Percentiles rank a stretch among this genome's conserved stretches.
Evolutionary conservation across 2,888 invertebrate genomes (phyloP).

Genomic region (Myopa tessellatipennis): DNA sequence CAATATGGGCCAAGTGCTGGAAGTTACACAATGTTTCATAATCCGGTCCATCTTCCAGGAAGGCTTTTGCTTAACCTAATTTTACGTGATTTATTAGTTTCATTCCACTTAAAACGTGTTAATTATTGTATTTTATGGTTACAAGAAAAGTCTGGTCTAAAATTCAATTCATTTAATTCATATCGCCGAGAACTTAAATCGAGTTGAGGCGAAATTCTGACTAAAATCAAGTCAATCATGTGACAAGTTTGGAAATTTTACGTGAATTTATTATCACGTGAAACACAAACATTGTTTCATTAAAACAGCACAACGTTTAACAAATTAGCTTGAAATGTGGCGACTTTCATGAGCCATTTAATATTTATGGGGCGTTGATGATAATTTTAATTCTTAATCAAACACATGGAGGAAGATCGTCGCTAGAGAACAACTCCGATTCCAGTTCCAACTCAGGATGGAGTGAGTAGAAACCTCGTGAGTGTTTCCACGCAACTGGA

Average conservation of each 20-base stretch:
- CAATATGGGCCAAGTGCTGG: neutral
- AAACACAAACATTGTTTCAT: neutral
- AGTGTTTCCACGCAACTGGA: neutral
- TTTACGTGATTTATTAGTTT: neutral
- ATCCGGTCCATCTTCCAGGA: constrained; percentile 4
- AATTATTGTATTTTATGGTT: too few species aligned
- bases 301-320: constrained; percentile 22
- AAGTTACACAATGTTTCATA: constrained; percentile 46
- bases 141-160: too few species aligned
- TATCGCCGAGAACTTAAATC: too few species aligned
- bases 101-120: neutral
- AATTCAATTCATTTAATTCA: too few species aligned
- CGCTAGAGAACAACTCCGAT: neutral
- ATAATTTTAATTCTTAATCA: constrained; percentile 65
- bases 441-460: neutral
- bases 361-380: constrained; percentile 63
- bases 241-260: too few species aligned
- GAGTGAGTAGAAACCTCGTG: neutral
- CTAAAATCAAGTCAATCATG: too few species aligned
- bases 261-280: too few species aligned
- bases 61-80: neutral
- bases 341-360: constrained; percentile 61
- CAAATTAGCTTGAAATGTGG: constrained; percentile 66
- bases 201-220: too few species aligned
- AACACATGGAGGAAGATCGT: constrained; percentile 52